Evolutionary conservation across 1,140 invertebrate species (phyloP), one percentile per base, ranked within the genome.

Genomic region (Cydia splendana): DNA sequence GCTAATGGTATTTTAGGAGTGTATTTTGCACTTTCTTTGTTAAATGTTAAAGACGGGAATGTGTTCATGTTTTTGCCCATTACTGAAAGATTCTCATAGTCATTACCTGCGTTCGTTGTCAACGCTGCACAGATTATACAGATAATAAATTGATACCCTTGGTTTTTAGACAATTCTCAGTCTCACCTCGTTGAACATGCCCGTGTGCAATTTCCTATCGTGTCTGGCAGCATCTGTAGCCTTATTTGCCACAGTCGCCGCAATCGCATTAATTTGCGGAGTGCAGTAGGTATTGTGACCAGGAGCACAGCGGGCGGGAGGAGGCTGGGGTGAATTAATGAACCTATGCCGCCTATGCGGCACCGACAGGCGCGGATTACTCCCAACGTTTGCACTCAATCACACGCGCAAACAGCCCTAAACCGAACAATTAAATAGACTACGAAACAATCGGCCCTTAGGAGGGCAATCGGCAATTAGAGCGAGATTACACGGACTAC

Each of bases 371-470:
- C 86, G 85, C 74, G 77, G 77, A 78, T 76, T 78, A 76, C 75
- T 74, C 90, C 88, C 79, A 83, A 77, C 87, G 87, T 91, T 92
- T 88, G 91, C 91, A 93, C 90, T 93, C 91, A 93, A 93, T 93
- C 91, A 92, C 88, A 82, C 89, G 87, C 85, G 87, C 90, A 92
- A 93, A 92, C 89, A 93, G 85, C 87, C 84, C 88, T 88, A 89
- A 91, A 87, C 90, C 83, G 84, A 83, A 87, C 90, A 93, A 93
- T 93, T 93, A 93, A 92, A 92, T 92, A 91, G 88, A 88, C 85
- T 84, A 80, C 81, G 85, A 91, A 91, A 91, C 91, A 92, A 89
- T 89, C 84, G 84, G 85, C 83, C 79, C 79, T 85, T 90, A 91
- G 91, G 91, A 90, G 85, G 85, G 84, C 86, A 87, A 90, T 89